These are phyloP conservation scores for Sinohyriopsis cumingii DNA, from an alignment of 2,888 invertebrate genomes.

Conservation along the genomic window DNA sequence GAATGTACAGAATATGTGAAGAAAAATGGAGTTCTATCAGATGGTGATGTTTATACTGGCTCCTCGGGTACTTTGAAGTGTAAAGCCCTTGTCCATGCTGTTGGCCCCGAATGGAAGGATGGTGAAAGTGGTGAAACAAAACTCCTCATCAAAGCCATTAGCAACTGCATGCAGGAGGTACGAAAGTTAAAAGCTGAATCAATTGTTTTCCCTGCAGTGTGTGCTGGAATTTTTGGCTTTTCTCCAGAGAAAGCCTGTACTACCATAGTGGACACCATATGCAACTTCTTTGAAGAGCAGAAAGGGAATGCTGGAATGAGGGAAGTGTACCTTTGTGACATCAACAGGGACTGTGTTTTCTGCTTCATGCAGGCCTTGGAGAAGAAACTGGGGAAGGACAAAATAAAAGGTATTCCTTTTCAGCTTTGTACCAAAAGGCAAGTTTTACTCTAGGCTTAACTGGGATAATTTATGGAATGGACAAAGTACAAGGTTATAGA, in stretches of 20 bases:
- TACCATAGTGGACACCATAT: constrained; percentile 27
- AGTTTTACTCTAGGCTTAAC: too few species aligned
- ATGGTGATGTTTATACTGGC: constrained; percentile 34
- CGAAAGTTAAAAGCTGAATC: constrained; percentile 18
- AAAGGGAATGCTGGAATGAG: constrained; percentile 11
- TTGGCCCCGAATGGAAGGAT: constrained; percentile 39
- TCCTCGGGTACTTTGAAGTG: constrained; percentile 27
- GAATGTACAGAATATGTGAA: constrained; percentile 41
- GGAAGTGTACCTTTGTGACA: constrained; percentile 37
- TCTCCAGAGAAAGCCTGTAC: constrained; percentile 24
- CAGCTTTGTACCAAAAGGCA: too few species aligned
- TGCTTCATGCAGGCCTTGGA: constrained; percentile 28
- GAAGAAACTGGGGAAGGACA: constrained; percentile 9
- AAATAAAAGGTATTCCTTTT: constrained; percentile 14
- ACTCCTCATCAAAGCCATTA: constrained; percentile 18
- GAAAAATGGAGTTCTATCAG: constrained; percentile 20
- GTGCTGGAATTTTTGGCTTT: constrained; percentile 44
- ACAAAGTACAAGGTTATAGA: too few species aligned
- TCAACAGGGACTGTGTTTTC: constrained; percentile 24
- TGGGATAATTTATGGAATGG: too few species aligned
- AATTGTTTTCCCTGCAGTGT: constrained; percentile 54
- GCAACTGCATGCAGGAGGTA: constrained; percentile 24
- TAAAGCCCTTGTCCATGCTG: constrained; percentile 37
- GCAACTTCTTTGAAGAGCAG: constrained; percentile 23
- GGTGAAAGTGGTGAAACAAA: constrained; percentile 34